Base-by-base conservation (phyloP, 2,113 vertebrate genomes). In the Nannospalax galili region DNA sequence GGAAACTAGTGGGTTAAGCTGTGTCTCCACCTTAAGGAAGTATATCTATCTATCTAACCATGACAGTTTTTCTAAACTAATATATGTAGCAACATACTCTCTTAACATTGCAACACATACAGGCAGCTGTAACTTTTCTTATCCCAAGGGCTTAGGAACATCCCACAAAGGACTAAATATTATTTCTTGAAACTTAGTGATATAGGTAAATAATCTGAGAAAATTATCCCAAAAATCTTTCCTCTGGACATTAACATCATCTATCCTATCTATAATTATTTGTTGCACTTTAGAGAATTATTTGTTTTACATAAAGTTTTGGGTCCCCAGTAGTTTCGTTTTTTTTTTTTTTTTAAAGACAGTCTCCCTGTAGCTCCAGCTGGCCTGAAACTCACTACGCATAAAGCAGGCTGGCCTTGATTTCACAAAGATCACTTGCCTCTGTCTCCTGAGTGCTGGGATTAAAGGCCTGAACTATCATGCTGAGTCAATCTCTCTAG, bases 201-300 rank as follows among this genome's bases (percentile, higher is more conserved):
- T 74, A 74, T 65, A n/a, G 24, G 56, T 32, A 91, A 91, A 94
- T 94, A 70, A 88, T 94, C 30, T 90, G 75, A 86, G 96, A 87
- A 87, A 82, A n/a, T n/a, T n/a, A n/a, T n/a, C n/a, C 62, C 30
- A 37, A 86, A 24, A 73, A 88, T 26, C 30, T 87, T 92, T 56
- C 35, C 82, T 95, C 40, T 95, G 65, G 77, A 56, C 1, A 62
- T 17, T 56, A 70, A 79, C 40, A 93, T 45, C 77, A 77, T 73
- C 80, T 74, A 58, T 93, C 73, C 87, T 52, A 52, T 52, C 6
- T 52, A 16, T 26, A 69, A 95, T 77, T 88, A 77, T 88, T 65
- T 77, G 85, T 42, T 84, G 26, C 15, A 78, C 58, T 90, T 84
- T 70, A 74, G 88, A 65, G 30, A 95, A 84, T 52, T 84, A 45